Conservation (phyloP, 2,113 vertebrate genomes). For the Polyodon spathula region DNA sequence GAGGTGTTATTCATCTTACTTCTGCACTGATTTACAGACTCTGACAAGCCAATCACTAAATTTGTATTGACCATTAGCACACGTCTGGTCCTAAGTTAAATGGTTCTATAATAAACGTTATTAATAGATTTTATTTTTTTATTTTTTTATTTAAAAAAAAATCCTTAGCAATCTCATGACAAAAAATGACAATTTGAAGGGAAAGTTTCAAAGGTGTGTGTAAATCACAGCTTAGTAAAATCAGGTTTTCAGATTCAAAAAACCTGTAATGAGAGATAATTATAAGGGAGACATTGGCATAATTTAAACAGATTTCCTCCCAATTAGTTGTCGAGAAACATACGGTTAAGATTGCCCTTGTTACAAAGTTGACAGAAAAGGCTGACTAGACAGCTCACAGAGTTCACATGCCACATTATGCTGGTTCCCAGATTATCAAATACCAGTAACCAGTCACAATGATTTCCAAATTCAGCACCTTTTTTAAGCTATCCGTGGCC, state of each 20-base stretch:
- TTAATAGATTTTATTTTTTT: slow-evolving; percentile 37
- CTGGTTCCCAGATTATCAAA: neutral
- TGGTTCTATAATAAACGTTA: slow-evolving; percentile 57
- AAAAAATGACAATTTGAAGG: slow-evolving; percentile 40
- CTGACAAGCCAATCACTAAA: too few relatives aligned
- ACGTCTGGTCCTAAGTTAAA: slow-evolving; percentile 21
- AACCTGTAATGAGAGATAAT: slow-evolving; percentile 49
- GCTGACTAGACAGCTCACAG: slow-evolving; percentile 4
- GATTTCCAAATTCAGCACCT: too few relatives aligned
- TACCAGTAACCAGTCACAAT: slow-evolving; percentile 4
- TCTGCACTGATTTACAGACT: too few relatives aligned
- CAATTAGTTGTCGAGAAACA: slow-evolving; percentile 23
- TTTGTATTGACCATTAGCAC: too few relatives aligned
- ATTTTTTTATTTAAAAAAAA: slow-evolving; percentile 46
- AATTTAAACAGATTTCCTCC: slow-evolving; percentile 30
- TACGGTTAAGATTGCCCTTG: slow-evolving; percentile 25
- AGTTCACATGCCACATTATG: too few relatives aligned
- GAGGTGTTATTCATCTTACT: too few relatives aligned
- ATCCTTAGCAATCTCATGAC: slow-evolving; percentile 60
- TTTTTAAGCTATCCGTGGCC: too few relatives aligned
- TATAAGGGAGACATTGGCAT: slow-evolving; percentile 44
- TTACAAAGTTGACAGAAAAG: slow-evolving; percentile 28
- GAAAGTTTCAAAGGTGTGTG: slow-evolving; percentile 38
- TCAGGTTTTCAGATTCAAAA: slow-evolving; percentile 21
- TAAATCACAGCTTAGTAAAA: slow-evolving; percentile 49